Conservation (phyloP, 1,140 invertebrate species). For the Procambarus virginalis region DNA sequence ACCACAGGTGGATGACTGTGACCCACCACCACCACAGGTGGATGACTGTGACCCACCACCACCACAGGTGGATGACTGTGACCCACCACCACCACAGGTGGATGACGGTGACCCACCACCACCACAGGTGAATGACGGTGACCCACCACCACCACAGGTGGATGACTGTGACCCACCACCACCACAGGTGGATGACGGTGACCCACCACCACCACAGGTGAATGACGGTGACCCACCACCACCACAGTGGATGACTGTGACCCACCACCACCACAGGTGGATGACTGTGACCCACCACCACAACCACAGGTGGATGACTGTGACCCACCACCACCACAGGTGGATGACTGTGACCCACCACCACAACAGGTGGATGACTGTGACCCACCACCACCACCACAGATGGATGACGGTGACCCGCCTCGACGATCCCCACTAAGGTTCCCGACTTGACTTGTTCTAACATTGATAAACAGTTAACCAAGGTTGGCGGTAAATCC, state of each 20-base stretch:
- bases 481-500: neutral
- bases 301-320: neutral
- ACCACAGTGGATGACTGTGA: neutral
- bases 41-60: neutral
- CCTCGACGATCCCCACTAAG: neutral
- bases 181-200: neutral
- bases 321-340: neutral
- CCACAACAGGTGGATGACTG: neutral
- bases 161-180: neutral
- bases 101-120: neutral
- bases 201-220: neutral
- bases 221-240: neutral
- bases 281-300: neutral
- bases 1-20: neutral
- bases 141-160: neutral
- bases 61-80: neutral
- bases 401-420: neutral
- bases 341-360: neutral
- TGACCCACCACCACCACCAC: neutral
- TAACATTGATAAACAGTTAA: constrained; percentile 12
- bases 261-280: neutral
- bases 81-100: neutral
- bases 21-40: neutral
- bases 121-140: neutral
- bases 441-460: neutral